Base-by-base conservation (phyloP, 2,888 invertebrate genomes). In the Luffia ferchaultella region DNA sequence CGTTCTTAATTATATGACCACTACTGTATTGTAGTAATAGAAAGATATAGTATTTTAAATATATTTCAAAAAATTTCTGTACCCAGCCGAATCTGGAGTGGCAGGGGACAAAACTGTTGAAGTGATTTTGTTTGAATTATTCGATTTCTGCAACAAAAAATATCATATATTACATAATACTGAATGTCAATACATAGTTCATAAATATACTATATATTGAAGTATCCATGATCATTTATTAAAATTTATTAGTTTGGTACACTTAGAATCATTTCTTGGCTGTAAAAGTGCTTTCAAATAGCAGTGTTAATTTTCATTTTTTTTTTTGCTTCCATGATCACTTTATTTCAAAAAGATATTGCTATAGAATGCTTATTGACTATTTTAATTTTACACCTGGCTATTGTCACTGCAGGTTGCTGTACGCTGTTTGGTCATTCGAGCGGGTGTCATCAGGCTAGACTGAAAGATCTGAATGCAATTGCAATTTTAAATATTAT, bases 11-110 rank as follows among this genome's bases (percentile, higher is more conserved):
- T n/a, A n/a, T n/a, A n/a, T n/a, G n/a, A n/a, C n/a, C n/a, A n/a
- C n/a, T n/a, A n/a, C n/a, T n/a, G n/a, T n/a, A n/a, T n/a, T n/a
- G n/a, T n/a, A n/a, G n/a, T n/a, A n/a, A n/a, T n/a, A n/a, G n/a
- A n/a, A n/a, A n/a, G n/a, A n/a, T n/a, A n/a, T n/a, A n/a, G n/a
- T n/a, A 30, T 12, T 45, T 80, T 71, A 80, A 54, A 80, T 77
- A 63, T 73, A 68, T 77, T 83, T 75, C 77, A 82, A 73, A 78
- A 82, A 82, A 60, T 73, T 65, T 67, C 49, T 68, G 73, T 83
- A 83, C 76, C 83, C 83, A 56, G 69, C 77, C 58, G 83, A 83
- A 54, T 79, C 77, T 1, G 78, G 83, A 18, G 79, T 80, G 12
- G 73, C 77, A 2, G 82, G 82, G 2, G 78, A 75, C 66, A 73